These are phyloP conservation scores for Tragelaphus buxtoni DNA, from an alignment of 2,113 vertebrate genomes.

Conservation along the genomic window DNA sequence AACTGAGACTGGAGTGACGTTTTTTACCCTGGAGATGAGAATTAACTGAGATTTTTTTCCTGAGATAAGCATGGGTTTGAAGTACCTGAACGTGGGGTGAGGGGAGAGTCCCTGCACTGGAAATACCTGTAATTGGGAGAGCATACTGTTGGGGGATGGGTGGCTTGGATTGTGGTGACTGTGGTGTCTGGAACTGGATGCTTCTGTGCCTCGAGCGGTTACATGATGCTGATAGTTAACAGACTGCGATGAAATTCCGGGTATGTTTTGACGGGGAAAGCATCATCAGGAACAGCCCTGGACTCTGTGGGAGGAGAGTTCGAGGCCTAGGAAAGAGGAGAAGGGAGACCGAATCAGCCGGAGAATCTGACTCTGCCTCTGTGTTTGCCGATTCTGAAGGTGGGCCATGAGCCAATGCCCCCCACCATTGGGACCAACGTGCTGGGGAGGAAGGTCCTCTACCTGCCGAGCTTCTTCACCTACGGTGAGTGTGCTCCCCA, in stretches of 20 bases:
- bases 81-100: not conserved
- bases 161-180: not conserved
- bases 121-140: not conserved
- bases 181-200: not conserved
- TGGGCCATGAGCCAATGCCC: constrained; percentile 90
- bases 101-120: not conserved
- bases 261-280: not conserved
- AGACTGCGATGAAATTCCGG: not conserved
- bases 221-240: not conserved
- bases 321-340: not conserved
- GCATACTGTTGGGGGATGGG: not conserved
- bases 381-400: constrained; percentile 78
- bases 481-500: constrained; percentile 83
- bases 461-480: constrained; percentile 91
- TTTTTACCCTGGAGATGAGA: not conserved
- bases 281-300: too few species aligned
- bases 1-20: not conserved
- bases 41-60: not conserved
- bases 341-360: not conserved
- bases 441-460: constrained; percentile 89
- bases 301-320: not conserved
- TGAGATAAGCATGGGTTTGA: not conserved
- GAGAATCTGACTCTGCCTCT: not conserved
- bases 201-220: not conserved
- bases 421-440: constrained; percentile 87